Percentiles rank a stretch among this genome's conserved stretches.
These are phyloP conservation scores for Temnothorax ravouxi DNA, from an alignment of 2,888 invertebrate genomes.

Conservation along the genomic window DNA sequence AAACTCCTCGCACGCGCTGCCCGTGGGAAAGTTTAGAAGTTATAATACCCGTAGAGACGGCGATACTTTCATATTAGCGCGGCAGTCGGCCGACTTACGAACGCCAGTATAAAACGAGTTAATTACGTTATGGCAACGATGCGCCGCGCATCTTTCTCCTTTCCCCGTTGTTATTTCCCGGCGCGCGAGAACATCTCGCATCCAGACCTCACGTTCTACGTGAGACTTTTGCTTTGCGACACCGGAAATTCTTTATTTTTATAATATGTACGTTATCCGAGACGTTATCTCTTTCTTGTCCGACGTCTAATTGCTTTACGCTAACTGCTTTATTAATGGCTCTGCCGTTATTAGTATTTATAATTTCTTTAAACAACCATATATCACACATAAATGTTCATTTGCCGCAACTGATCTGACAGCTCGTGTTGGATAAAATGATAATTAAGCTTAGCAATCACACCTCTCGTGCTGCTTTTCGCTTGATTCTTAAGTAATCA, in stretches of 20 bases:
- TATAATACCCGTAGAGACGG: constrained; percentile 72
- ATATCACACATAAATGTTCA: background rate
- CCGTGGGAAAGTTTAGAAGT: constrained; percentile 79
- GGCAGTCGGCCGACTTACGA: constrained; percentile 72
- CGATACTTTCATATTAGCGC: constrained; percentile 82
- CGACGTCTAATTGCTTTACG: background rate
- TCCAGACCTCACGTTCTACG: background rate
- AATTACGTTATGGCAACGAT: constrained; percentile 78
- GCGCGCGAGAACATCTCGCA: constrained; percentile 1
- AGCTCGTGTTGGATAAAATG: background rate
- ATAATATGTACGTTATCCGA: background rate
- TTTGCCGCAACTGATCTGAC: background rate
- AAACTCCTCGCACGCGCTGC: constrained; percentile 77
- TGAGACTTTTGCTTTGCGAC: constrained; percentile 15
- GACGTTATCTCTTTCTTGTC: background rate
- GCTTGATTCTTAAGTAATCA: background rate
- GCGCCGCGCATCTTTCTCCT: constrained; percentile 36
- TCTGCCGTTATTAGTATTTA: constrained; percentile 8
- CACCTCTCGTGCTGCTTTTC: background rate
- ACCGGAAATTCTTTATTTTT: constrained; percentile 7
- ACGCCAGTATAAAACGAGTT: constrained; percentile 80
- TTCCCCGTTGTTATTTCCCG: constrained; percentile 36
- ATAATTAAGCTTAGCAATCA: constrained; percentile 9
- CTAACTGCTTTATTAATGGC: constrained; percentile 8
- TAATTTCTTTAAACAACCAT: background rate